These are phyloP conservation scores for Phengaris arion DNA, from an alignment of 2,888 invertebrate genomes.

Conservation along the genomic window DNA sequence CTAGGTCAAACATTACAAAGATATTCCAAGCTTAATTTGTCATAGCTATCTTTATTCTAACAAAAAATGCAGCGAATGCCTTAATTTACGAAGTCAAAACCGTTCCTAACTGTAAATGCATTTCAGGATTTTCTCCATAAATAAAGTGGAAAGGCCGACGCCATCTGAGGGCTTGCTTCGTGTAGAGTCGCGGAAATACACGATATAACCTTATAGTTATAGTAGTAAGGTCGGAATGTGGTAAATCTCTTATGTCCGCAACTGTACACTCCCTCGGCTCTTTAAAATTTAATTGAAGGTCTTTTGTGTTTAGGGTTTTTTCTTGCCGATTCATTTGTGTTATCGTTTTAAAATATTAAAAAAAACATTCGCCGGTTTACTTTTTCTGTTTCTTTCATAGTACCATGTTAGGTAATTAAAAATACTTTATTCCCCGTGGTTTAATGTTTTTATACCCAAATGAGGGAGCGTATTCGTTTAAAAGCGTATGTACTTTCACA, in stretches of 20 bases:
- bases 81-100: constrained; percentile 3
- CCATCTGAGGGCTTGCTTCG: constrained; percentile 3
- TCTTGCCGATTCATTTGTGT: neutral
- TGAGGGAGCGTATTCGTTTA: too few relatives aligned
- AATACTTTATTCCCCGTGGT: too few relatives aligned
- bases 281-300: constrained; percentile 6
- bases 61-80: neutral
- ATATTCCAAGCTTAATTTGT: neutral
- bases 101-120: constrained; percentile 13
- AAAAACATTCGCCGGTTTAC: neutral
- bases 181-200: neutral
- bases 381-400: neutral
- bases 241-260: neutral
- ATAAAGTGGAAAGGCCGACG: constrained; percentile 14
- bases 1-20: neutral
- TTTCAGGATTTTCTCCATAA: constrained; percentile 25
- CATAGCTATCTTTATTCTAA: neutral
- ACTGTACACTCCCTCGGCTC: neutral
- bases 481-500: too few relatives aligned
- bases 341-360: neutral
- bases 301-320: neutral
- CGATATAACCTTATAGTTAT: neutral
- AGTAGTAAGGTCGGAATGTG: neutral
- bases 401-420: too few relatives aligned
- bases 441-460: too few relatives aligned